Conservation (phyloP, 2,113 vertebrate species). For the Rhea americana region DNA sequence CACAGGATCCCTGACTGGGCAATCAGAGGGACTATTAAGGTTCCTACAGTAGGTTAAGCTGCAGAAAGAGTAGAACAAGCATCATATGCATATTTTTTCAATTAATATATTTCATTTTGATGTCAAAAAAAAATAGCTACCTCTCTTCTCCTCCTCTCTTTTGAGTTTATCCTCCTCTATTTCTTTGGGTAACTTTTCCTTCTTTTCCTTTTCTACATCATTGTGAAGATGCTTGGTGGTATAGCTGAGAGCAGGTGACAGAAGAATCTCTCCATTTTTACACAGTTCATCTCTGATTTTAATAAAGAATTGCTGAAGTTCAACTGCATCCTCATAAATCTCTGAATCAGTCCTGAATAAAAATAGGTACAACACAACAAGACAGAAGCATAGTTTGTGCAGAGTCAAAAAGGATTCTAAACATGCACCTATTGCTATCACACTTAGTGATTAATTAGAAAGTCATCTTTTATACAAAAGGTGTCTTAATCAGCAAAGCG, state of each 20-base stretch:
- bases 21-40: neutral
- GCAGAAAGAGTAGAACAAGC: neutral
- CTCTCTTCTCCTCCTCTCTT: conserved; percentile 96
- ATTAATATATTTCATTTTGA: neutral
- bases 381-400: neutral
- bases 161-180: conserved; percentile 97
- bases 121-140: conserved; percentile 73
- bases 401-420: neutral
- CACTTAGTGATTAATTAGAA: neutral
- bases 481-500: neutral
- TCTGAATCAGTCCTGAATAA: conserved; percentile 92
- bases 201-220: conserved; percentile 97
- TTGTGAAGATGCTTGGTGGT: conserved; percentile 95
- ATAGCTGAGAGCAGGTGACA: conserved; percentile 96
- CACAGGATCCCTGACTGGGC: neutral
- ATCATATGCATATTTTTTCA: neutral
- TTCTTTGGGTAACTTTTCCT: conserved; percentile 95
- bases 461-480: neutral
- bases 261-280: conserved; percentile 97
- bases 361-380: neutral
- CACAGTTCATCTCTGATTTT: conserved; percentile 96
- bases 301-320: conserved; percentile 98
- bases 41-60: neutral
- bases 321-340: conserved; percentile 97
- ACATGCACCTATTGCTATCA: neutral